Conservation (phyloP, 1,140 invertebrate genomes). For the Drosophila saltans region DNA sequence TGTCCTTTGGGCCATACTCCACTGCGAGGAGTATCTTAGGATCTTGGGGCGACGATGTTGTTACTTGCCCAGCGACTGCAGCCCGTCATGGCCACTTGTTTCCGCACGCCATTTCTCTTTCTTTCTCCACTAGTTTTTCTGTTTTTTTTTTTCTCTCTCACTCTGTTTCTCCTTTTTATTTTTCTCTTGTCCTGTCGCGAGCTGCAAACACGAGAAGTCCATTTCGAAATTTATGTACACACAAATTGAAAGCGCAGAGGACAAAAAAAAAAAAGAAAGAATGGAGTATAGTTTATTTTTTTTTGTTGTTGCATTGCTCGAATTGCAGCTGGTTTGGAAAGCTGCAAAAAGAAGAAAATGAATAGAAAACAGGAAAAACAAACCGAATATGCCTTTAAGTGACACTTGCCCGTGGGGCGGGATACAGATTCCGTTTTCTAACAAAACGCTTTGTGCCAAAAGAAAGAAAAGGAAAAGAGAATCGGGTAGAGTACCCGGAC, state of each 20-base stretch:
- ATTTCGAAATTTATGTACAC: conserved; percentile 80
- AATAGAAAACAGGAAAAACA: conserved; percentile 33
- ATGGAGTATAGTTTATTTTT: conserved; percentile 8
- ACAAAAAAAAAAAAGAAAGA: conserved; percentile 27
- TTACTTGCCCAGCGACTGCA: conserved; percentile 24
- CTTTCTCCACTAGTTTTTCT: not conserved
- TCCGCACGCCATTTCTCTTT: conserved; percentile 64
- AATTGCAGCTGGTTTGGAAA: conserved; percentile 47
- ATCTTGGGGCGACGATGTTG: conserved; percentile 29
- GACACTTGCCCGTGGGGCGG: conserved; percentile 48
- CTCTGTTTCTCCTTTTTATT: conserved; percentile 30
- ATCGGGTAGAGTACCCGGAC: not conserved
- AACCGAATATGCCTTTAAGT: conserved; percentile 64
- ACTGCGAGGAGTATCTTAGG: conserved; percentile 45
- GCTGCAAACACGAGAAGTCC: conserved; percentile 73
- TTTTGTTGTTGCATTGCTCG: conserved; percentile 57
- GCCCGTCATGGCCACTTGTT: conserved; percentile 58
- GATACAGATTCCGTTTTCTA: conserved; percentile 5
- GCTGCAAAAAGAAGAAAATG: conserved; percentile 26
- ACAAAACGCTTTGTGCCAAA: conserved; percentile 20
- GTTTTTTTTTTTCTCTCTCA: conserved; percentile 16
- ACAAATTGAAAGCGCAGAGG: conserved; percentile 72
- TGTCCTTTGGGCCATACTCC: conserved; percentile 45
- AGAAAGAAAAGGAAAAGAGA: not conserved
- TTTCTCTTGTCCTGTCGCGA: conserved; percentile 42